phyloP scores from a whole-genome alignment of 30 jellyfish, hydroid and myxozoan genomes.

The Aurelia sp. region DNA sequence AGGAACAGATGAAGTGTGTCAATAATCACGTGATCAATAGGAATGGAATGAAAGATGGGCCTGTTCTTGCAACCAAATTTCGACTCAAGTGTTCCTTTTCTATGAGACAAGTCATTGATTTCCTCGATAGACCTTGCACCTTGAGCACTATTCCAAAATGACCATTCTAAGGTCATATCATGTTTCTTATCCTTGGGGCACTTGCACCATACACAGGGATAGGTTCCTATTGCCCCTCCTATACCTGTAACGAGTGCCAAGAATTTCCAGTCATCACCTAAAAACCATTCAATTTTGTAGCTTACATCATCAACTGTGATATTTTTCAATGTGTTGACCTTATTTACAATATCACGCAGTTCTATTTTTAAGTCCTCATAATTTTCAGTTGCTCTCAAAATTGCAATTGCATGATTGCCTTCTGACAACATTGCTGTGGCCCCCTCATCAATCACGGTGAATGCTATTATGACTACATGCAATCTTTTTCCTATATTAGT shows the following conservation, averaged over 20 bases:
- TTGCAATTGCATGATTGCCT: constrained; percentile 40
- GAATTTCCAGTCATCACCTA: constrained; percentile 50
- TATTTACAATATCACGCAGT: constrained; percentile 5
- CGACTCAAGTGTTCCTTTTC: background rate
- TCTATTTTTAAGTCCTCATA: constrained; percentile 6
- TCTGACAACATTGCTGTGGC: constrained; percentile 19
- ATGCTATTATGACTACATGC: constrained; percentile 41
- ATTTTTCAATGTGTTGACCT: background rate
- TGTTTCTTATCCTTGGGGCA: constrained; percentile 16
- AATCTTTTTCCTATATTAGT: constrained; percentile 39
- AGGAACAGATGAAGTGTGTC: constrained; percentile 40
- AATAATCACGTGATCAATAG: constrained; percentile 20
- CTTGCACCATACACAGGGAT: constrained; percentile 54
- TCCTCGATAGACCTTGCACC: constrained; percentile 20
- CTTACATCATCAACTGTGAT: constrained; percentile 1
- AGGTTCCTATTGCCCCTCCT: constrained; percentile 24
- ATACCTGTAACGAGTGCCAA: constrained; percentile 30
- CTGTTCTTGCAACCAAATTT: constrained; percentile 17
- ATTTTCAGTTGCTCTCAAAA: constrained; percentile 11
- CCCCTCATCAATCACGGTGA: constrained; percentile 25
- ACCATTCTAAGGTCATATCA: constrained; percentile 20
- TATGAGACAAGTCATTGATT: background rate
- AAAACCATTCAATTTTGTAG: background rate
- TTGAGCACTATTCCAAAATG: background rate
- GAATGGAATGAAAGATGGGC: constrained; percentile 21